Evolutionary conservation across 2,797 vertebrate genomes (phyloP).

Genomic region (Paramormyrops hopkinsi): DNA sequence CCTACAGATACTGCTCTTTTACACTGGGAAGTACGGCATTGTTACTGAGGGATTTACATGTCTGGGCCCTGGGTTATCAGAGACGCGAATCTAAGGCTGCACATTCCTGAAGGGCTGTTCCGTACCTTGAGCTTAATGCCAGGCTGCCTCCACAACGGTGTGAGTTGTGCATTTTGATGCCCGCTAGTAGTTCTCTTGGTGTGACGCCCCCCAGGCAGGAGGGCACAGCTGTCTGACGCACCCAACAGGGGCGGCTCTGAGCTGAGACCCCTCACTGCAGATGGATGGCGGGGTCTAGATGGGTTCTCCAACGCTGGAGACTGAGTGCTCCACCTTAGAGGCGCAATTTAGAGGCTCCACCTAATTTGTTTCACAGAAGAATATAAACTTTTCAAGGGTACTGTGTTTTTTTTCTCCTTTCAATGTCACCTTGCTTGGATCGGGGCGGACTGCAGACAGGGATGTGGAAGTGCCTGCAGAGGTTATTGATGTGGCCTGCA

Average conservation of each 20-base stretch:
- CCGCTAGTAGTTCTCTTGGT: not conserved
- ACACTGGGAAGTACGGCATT: not conserved
- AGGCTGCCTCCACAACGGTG: not conserved
- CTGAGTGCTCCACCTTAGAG: not conserved
- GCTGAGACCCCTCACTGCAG: not conserved
- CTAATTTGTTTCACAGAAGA: not conserved
- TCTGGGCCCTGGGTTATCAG: not conserved
- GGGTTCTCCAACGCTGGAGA: not conserved
- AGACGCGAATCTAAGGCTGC: not conserved
- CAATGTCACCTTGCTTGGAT: not conserved
- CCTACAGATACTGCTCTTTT: not conserved
- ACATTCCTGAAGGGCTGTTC: not conserved
- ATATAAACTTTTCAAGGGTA: not conserved
- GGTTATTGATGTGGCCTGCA: not conserved
- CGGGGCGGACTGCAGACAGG: not conserved
- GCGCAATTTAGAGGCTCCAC: not conserved
- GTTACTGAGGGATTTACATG: not conserved
- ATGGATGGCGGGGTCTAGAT: not conserved
- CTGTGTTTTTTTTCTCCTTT: not conserved
- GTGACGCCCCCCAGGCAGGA: not conserved
- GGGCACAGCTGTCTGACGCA: not conserved
- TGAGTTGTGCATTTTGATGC: not conserved
- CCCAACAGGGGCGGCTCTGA: not conserved
- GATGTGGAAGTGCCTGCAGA: not conserved
- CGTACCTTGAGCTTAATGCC: not conserved